Evolutionary conservation across 2,888 invertebrate genomes (phyloP).

Genomic region (Plusia festucae): DNA sequence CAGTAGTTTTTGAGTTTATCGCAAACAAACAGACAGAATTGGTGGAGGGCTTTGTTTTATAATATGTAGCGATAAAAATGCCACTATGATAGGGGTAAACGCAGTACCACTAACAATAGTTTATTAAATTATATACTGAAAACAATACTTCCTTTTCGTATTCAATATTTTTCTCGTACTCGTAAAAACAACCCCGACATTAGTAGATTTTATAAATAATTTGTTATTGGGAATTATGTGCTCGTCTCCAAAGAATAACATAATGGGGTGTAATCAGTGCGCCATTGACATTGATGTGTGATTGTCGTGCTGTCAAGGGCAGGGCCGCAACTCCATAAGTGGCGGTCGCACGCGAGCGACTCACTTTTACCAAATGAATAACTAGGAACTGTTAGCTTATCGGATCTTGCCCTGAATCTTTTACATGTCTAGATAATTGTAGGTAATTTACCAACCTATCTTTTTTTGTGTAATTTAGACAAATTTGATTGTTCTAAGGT

Average conservation of each 20-base stretch:
- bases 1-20: too few species aligned
- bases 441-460: too few species aligned
- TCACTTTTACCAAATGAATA: slow-evolving; percentile 53
- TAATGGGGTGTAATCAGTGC: slow-evolving; percentile 33
- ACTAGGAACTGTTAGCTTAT: slow-evolving; percentile 11
- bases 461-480: too few species aligned
- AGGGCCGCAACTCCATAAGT: slow-evolving; percentile 32
- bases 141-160: too few species aligned
- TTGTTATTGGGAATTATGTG: slow-evolving; percentile 34
- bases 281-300: slow-evolving; percentile 48
- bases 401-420: neutral
- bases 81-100: too few species aligned
- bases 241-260: slow-evolving; percentile 38
- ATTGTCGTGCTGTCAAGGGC: slow-evolving; percentile 42
- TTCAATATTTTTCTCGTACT: neutral
- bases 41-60: too few species aligned
- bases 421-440: neutral
- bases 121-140: too few species aligned
- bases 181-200: slow-evolving; percentile 24
- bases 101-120: too few species aligned
- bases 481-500: too few species aligned
- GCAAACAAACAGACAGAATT: too few species aligned
- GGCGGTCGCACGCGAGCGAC: slow-evolving; percentile 54
- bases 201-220: slow-evolving; percentile 26
- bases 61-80: too few species aligned